These are phyloP conservation scores for Papilio dardanus DNA, from an alignment of 1,140 invertebrate genomes.

Conservation along the genomic window DNA sequence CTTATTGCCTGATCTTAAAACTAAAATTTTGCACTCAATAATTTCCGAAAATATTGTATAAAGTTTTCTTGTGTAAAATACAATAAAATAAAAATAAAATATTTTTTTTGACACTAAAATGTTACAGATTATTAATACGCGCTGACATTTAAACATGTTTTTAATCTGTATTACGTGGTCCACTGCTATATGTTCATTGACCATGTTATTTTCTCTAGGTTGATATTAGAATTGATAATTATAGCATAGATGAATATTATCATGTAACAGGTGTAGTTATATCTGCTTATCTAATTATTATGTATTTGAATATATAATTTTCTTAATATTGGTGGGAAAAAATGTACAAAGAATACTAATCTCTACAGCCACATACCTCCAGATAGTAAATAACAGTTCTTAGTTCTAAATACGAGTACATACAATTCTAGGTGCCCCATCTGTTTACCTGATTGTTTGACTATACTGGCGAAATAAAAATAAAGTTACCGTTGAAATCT, in stretches of 20 bases:
- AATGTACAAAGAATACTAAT: not conserved
- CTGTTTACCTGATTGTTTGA: no score
- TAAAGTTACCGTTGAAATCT: not conserved
- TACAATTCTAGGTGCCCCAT: no score
- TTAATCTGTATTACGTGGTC: not conserved
- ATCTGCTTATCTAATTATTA: not conserved
- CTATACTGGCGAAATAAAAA: not conserved
- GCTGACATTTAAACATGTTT: constrained; percentile 12
- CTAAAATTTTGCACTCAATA: no score
- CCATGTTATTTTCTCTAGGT: not conserved
- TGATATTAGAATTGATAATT: not conserved
- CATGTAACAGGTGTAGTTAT: not conserved
- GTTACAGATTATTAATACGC: not conserved
- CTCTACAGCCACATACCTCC: no score
- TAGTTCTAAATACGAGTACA: no score
- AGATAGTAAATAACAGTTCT: not conserved
- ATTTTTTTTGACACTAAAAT: not conserved
- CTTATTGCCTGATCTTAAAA: no score
- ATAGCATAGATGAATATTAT: not conserved
- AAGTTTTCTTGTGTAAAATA: no score
- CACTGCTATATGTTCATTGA: not conserved
- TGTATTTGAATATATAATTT: not conserved
- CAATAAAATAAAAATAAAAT: no score
- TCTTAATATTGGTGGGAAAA: not conserved
- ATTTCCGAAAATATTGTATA: no score